Conservation (phyloP, 1,140 invertebrate genomes). For the Drosophila mauritiana region DNA sequence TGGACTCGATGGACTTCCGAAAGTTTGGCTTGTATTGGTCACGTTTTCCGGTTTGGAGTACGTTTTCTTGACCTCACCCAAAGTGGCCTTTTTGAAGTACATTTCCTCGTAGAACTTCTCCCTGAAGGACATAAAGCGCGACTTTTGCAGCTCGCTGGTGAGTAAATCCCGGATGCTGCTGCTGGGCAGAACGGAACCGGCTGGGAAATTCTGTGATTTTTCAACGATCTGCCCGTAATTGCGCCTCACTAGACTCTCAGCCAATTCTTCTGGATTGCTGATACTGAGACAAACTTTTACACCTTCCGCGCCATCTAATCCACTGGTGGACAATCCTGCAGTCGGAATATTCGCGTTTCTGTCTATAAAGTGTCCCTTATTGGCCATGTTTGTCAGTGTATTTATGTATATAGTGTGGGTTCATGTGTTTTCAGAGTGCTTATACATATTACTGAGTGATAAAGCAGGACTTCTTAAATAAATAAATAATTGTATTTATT, state of each 20-base stretch:
- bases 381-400: constrained; percentile 27
- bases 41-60: constrained; percentile 62
- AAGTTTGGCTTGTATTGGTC: constrained; percentile 60
- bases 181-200: neutral
- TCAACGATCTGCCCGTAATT: constrained; percentile 22
- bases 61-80: constrained; percentile 50
- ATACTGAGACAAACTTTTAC: constrained; percentile 26
- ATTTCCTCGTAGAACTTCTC: constrained; percentile 74
- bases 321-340: constrained; percentile 28
- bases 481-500: constrained; percentile 65
- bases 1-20: constrained; percentile 34
- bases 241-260: constrained; percentile 35
- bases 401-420: neutral
- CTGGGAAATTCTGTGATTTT: neutral
- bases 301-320: neutral
- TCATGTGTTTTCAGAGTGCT: neutral
- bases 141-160: constrained; percentile 53
- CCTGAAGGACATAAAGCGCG: constrained; percentile 65
- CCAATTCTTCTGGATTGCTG: constrained; percentile 45
- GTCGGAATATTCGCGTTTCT: constrained; percentile 40
- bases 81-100: constrained; percentile 51
- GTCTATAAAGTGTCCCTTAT: constrained; percentile 40
- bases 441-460: neutral
- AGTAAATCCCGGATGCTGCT: constrained; percentile 48
- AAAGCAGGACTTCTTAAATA: constrained; percentile 38